Percentiles rank a stretch among this genome's conserved stretches.
Conservation (phyloP, 2,113 vertebrate species). For the Myrmophylax atrothorax region DNA sequence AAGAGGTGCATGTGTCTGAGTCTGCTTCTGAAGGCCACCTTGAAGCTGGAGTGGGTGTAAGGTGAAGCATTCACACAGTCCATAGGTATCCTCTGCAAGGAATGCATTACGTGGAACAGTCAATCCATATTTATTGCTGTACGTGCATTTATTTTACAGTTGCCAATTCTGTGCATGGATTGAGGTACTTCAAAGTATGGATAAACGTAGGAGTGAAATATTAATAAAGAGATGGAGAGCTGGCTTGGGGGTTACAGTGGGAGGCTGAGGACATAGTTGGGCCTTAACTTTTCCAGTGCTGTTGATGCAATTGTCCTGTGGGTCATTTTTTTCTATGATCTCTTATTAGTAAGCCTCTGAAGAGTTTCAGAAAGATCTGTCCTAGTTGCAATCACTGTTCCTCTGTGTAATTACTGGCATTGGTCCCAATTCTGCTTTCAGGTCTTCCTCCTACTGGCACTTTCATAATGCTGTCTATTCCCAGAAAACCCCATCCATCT, state of each 20-base stretch:
- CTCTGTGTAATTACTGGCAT: neutral
- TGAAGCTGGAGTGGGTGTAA: neutral
- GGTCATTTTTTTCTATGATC: neutral
- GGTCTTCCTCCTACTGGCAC: neutral
- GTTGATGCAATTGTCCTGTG: neutral
- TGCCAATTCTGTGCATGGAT: neutral
- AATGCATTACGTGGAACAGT: neutral
- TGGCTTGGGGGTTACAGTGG: neutral
- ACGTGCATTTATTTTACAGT: neutral
- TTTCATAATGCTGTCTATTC: neutral
- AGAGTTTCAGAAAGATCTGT: neutral
- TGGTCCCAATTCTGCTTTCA: neutral
- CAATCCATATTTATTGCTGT: neutral
- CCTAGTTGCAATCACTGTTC: neutral
- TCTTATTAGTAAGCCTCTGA: neutral
- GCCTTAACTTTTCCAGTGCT: neutral
- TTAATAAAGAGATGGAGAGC: neutral
- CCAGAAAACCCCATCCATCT: neutral
- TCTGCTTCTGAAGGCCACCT: neutral
- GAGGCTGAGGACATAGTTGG: neutral
- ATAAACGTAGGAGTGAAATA: neutral
- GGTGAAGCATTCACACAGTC: neutral
- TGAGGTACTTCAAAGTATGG: neutral
- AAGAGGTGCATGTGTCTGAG: neutral
- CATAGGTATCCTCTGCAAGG: neutral